Base-by-base conservation (phyloP, 1,140 invertebrate species). In the Spodoptera litura region DNA sequence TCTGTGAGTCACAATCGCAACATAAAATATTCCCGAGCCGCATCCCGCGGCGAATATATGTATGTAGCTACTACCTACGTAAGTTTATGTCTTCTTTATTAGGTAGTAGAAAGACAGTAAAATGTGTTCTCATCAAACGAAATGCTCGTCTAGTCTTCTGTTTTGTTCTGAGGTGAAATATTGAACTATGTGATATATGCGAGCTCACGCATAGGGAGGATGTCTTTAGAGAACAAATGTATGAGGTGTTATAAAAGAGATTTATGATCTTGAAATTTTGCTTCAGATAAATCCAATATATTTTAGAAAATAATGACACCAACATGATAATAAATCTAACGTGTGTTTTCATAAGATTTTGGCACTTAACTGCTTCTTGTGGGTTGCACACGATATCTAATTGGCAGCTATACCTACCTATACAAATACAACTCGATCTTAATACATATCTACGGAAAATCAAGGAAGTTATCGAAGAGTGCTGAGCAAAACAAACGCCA, bases 71-170 rank as follows among this genome's bases (percentile, higher is more conserved):
- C 49, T 71, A 59, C 20, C 27, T 79, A 80, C 53, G 77, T 10
- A 53, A 75, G 70, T 91, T 90, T 90, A 91, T 88, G 82, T 78
- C 58, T 80, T 62, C 83, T 90, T 92, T 92, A 91, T 91, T 89
- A 87, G 85, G 76, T 78, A 84, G 86, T 81, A 86, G 86, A 81
- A 83, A 78, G 79, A 86, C 75, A 85, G 82, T 92, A 91, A 92
- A 92, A 81, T 84, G 77, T 78, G 78, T 83, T 86, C 87, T 91
- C 89, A 88, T 90, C 88, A 89, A 76, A 81, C 78, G 13, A 70
- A 80, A 87, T 77, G 75, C 70, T 72, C 51, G 58, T 81, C 80
- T 81, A 75, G 64, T 71, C 59, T 56, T 5, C 68, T 80, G 78
- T 81, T 83, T 55, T 84, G 49, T 31, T 59, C 38, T 74, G 15